These are phyloP conservation scores for Syngnathus typhle DNA, from an alignment of 2,113 vertebrate species.

Conservation along the genomic window DNA sequence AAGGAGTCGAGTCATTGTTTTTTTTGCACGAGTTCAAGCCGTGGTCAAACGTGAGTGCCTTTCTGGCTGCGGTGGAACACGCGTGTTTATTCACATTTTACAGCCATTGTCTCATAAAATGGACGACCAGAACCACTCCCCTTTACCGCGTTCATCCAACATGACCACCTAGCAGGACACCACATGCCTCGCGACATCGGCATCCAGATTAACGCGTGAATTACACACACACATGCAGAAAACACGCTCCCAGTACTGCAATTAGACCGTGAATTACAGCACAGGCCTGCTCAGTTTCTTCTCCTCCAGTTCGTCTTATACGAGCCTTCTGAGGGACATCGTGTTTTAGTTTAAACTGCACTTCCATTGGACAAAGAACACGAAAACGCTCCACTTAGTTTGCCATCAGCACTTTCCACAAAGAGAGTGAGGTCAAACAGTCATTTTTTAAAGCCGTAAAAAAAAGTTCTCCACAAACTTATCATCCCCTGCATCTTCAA, in stretches of 20 bases:
- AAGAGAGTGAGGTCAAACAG: background rate
- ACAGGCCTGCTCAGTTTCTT: background rate
- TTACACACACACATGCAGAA: background rate
- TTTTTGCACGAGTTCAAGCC: background rate
- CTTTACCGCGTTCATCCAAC: background rate
- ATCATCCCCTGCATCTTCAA: background rate
- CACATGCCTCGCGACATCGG: background rate
- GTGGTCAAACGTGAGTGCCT: slow-evolving; percentile 1
- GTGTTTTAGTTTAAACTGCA: background rate
- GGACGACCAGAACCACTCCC: background rate
- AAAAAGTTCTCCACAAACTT: background rate
- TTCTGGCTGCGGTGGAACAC: background rate
- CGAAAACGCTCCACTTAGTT: background rate
- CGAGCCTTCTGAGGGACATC: background rate
- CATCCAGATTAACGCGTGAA: background rate
- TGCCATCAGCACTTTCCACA: background rate
- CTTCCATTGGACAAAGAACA: background rate
- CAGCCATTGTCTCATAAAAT: slow-evolving; percentile 6
- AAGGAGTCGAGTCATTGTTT: background rate
- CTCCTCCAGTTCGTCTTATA: slow-evolving; percentile 1
- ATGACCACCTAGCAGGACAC: background rate
- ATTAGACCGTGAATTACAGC: background rate
- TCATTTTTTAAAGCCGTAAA: background rate
- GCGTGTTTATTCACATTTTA: slow-evolving; percentile 3
- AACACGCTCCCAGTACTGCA: background rate